Evolutionary conservation across 2,113 vertebrate genomes (phyloP).

Genomic region (Delphinapterus leucas): DNA sequence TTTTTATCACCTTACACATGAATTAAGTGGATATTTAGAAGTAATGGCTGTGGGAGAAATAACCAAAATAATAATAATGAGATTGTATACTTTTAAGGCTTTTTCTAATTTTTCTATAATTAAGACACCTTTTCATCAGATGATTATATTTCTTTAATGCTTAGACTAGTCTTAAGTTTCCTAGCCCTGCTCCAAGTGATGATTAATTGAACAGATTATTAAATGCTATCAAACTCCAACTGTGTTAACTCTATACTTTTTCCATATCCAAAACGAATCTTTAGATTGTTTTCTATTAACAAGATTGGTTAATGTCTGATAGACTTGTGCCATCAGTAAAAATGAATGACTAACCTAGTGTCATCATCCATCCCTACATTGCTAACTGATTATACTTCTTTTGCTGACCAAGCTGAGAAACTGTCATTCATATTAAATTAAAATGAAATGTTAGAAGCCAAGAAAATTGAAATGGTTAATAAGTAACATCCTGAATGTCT

Average conservation of each 20-base stretch:
- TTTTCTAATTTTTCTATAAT: background rate
- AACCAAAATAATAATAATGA: background rate
- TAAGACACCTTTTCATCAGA: background rate
- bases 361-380: background rate
- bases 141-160: background rate
- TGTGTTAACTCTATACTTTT: background rate
- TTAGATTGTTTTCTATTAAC: too few relatives aligned
- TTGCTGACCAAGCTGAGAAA: constrained; percentile 43
- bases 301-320: background rate
- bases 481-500: background rate
- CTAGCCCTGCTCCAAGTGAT: background rate
- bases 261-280: background rate
- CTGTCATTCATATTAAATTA: constrained; percentile 29
- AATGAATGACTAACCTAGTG: background rate
- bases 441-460: constrained; percentile 30
- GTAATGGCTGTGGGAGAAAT: background rate
- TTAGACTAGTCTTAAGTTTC: background rate
- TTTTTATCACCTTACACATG: background rate
- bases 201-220: background rate
- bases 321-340: background rate
- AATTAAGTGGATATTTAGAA: background rate
- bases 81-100: background rate
- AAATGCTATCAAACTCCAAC: background rate
- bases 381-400: background rate
- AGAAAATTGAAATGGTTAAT: background rate